These are phyloP conservation scores for Meles meles DNA, from an alignment of 2,113 vertebrate genomes.

Conservation along the genomic window DNA sequence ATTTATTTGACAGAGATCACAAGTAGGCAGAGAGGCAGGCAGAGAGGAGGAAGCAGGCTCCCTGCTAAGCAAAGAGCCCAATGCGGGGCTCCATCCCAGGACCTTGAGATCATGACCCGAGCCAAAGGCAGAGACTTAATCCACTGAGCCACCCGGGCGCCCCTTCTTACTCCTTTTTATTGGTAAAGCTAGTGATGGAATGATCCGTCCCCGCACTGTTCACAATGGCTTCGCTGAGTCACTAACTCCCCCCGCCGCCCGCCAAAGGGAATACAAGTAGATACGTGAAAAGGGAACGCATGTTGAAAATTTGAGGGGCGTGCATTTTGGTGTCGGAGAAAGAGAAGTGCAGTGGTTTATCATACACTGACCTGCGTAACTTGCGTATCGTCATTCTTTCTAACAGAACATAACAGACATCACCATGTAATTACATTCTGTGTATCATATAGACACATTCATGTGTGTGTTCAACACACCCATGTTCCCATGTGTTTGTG, in stretches of 20 bases:
- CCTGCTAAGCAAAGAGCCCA: too few species aligned
- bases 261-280: neutral
- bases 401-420: neutral
- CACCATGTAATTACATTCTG: neutral
- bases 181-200: neutral
- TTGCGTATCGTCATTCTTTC: neutral
- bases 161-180: too few species aligned
- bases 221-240: neutral
- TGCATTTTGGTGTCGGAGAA: neutral
- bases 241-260: rapidly evolving
- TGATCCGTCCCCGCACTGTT: rapidly evolving
- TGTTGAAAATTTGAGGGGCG: neutral
- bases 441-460: neutral
- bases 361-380: neutral
- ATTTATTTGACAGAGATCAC: too few species aligned
- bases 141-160: too few species aligned
- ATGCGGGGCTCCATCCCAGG: too few species aligned
- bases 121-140: too few species aligned
- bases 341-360: neutral
- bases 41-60: too few species aligned
- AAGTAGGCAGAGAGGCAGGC: too few species aligned
- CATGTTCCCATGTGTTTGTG: too few species aligned
- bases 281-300: neutral
- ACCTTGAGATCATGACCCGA: too few species aligned
- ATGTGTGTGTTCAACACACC: neutral